Conservation (phyloP, 1,140 invertebrate genomes). For the Aphaenogaster rudis region DNA sequence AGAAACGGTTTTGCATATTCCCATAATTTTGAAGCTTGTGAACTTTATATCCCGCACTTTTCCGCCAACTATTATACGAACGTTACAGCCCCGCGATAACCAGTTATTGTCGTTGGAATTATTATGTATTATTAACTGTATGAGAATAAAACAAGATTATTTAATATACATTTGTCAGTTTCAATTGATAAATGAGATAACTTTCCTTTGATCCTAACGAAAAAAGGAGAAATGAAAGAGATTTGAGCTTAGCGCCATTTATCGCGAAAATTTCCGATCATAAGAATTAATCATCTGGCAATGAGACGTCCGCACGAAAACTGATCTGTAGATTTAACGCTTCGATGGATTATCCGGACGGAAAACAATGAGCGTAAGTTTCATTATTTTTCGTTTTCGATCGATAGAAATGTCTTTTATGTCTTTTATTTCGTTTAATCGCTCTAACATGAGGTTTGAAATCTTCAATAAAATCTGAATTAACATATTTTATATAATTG, state of each 20-base stretch:
- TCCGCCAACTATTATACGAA: constrained; percentile 18
- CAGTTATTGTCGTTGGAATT: constrained; percentile 7
- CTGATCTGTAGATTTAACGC: constrained; percentile 63
- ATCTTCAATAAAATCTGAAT: background rate
- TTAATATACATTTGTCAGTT: constrained; percentile 27
- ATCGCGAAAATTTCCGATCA: constrained; percentile 44
- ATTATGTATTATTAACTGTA: background rate
- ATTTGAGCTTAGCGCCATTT: constrained; percentile 49
- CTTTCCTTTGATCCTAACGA: constrained; percentile 25
- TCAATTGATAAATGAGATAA: constrained; percentile 51
- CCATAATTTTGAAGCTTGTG: constrained; percentile 31
- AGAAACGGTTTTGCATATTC: constrained; percentile 63
- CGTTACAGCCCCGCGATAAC: background rate
- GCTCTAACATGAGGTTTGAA: background rate
- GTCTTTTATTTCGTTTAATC: background rate
- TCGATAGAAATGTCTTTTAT: background rate
- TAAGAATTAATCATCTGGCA: constrained; percentile 67
- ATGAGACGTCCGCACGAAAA: constrained; percentile 49
- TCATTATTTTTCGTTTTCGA: constrained; percentile 23
- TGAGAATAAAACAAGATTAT: background rate
- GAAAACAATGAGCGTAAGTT: constrained; percentile 35
- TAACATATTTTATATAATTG: background rate
- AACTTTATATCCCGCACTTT: constrained; percentile 30
- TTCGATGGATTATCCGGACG: constrained; percentile 42
- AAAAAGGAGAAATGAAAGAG: background rate